Percentiles rank a stretch among this genome's conserved stretches.
These are phyloP conservation scores for Pocillopora verrucosa DNA, from an alignment of 64 coral and sea anemone genomes.

Conservation along the genomic window DNA sequence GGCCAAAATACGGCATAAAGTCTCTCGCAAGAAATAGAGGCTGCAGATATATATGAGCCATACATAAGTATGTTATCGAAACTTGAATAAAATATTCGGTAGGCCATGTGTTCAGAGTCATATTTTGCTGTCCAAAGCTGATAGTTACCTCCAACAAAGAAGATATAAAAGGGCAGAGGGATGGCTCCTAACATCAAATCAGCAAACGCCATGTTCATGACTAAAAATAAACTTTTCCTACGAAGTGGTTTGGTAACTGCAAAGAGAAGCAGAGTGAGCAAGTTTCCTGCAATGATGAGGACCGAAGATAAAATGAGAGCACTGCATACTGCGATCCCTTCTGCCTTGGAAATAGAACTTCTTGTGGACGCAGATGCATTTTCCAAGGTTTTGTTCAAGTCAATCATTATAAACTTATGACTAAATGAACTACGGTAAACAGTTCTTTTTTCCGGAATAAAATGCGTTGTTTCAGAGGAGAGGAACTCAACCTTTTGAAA, in stretches of 20 bases:
- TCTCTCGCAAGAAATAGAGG: neutral
- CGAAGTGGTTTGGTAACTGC: neutral
- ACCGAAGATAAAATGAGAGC: neutral
- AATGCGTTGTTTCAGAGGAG: too few species aligned
- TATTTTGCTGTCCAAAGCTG: neutral
- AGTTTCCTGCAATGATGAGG: neutral
- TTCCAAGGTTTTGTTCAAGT: neutral
- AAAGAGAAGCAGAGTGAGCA: neutral
- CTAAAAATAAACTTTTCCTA: neutral
- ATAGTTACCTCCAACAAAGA: neutral
- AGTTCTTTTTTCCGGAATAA: too few species aligned
- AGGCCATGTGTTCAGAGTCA: too few species aligned
- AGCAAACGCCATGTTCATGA: neutral
- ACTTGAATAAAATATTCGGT: neutral
- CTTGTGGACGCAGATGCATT: neutral
- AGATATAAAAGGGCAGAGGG: neutral
- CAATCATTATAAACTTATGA: too few species aligned
- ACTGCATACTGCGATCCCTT: neutral
- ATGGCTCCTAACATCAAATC: neutral
- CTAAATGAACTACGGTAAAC: too few species aligned
- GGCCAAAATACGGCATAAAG: neutral
- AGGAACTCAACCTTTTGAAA: too few species aligned
- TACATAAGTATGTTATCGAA: neutral
- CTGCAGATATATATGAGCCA: neutral
- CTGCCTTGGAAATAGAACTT: neutral